A percentile compares a stretch with the other conserved stretches of the same genome.
phyloP scores from a whole-genome alignment of 2,888 invertebrate species.

The Cephus spinipes region DNA sequence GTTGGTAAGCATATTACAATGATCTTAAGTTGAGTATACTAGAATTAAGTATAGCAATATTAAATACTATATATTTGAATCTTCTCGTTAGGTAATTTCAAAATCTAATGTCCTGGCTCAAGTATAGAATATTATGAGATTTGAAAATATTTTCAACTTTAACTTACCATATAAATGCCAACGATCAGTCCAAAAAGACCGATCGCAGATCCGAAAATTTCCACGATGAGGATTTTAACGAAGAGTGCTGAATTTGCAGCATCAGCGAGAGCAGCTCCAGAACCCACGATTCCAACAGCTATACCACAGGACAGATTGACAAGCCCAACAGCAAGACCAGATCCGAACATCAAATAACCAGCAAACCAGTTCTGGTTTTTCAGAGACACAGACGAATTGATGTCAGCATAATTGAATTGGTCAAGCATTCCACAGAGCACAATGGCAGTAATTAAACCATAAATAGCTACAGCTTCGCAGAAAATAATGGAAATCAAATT shows the following conservation, averaged over 20 bases:
- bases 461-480: slow-evolving; percentile 99
- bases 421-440: slow-evolving; percentile 90
- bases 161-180: slow-evolving; percentile 88
- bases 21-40: too few species aligned
- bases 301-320: slow-evolving; percentile 97
- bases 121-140: background rate
- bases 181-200: slow-evolving; percentile 99
- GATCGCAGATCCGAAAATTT: slow-evolving; percentile 99
- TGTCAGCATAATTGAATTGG: slow-evolving; percentile 43
- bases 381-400: slow-evolving; percentile 8
- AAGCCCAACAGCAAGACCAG: slow-evolving; percentile 94
- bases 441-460: slow-evolving; percentile 98
- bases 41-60: background rate
- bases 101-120: background rate
- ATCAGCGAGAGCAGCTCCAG: slow-evolving; percentile 97
- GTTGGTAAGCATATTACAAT: too few species aligned
- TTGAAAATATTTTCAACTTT: slow-evolving; percentile 4
- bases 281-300: slow-evolving; percentile 98
- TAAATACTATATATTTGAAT: background rate
- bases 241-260: slow-evolving; percentile 97
- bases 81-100: background rate
- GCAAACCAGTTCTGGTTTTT: slow-evolving; percentile 78
- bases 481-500: slow-evolving; percentile 99
- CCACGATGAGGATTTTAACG: slow-evolving; percentile 98
- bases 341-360: slow-evolving; percentile 96